These are phyloP conservation scores for Atta colombica DNA, from an alignment of 1,140 invertebrate species.

Conservation along the genomic window DNA sequence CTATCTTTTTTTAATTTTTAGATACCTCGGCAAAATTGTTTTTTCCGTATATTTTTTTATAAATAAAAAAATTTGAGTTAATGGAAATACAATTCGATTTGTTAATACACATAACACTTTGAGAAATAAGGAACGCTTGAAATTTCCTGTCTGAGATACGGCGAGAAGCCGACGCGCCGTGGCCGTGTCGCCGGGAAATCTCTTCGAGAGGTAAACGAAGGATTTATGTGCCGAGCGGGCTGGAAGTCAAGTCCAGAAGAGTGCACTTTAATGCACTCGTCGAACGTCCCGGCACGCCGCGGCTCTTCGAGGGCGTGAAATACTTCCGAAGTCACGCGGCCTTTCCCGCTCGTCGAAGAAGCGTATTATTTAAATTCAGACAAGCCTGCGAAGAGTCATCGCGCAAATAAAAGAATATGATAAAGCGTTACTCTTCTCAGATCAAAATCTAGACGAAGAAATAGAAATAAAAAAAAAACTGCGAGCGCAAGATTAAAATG, in stretches of 20 bases:
- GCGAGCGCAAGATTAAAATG: neutral
- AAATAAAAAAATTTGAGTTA: neutral
- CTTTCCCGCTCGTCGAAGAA: slow-evolving; percentile 21
- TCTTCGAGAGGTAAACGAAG: slow-evolving; percentile 55
- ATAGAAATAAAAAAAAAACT: neutral
- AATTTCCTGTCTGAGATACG: slow-evolving; percentile 5
- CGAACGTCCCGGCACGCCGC: slow-evolving; percentile 58
- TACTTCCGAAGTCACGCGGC: slow-evolving; percentile 50
- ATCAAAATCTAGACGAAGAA: neutral
- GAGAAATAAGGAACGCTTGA: neutral
- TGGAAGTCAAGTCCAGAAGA: slow-evolving; percentile 60
- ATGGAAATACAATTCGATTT: neutral
- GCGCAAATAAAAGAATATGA: slow-evolving; percentile 25
- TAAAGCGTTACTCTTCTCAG: neutral
- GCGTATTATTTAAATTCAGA: slow-evolving; percentile 55
- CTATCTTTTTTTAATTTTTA: no score
- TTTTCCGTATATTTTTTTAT: neutral
- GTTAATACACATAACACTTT: neutral
- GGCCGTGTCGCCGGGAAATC: slow-evolving; percentile 44
- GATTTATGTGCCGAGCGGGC: slow-evolving; percentile 53
- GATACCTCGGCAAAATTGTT: no score
- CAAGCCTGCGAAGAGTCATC: neutral
- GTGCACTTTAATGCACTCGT: slow-evolving; percentile 63
- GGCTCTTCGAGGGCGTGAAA: slow-evolving; percentile 54
- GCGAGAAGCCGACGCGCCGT: slow-evolving; percentile 7